Evolutionary conservation across 2,113 vertebrate species (phyloP).

Genomic region (Cinclus cinclus): DNA sequence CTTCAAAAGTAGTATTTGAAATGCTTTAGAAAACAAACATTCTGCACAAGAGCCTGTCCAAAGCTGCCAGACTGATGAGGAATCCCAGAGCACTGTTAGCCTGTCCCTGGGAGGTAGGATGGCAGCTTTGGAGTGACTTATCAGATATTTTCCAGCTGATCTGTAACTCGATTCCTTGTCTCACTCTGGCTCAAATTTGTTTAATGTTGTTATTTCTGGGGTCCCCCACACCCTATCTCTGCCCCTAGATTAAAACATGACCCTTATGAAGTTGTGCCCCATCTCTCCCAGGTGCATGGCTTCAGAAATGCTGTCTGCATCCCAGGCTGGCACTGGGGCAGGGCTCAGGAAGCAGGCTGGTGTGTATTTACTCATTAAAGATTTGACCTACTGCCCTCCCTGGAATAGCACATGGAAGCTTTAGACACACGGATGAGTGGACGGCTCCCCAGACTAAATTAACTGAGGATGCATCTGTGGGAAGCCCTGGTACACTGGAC

Average conservation of each 20-base stretch:
- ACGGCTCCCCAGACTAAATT: constrained; percentile 18
- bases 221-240: rapidly evolving
- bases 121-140: background rate
- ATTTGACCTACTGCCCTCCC: background rate
- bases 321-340: background rate
- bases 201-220: background rate
- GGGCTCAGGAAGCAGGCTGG: rapidly evolving
- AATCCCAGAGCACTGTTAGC: background rate
- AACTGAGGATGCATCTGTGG: constrained; percentile 2
- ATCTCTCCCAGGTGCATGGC: background rate
- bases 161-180: background rate
- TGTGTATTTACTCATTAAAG: background rate
- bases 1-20: background rate
- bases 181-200: background rate
- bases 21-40: background rate
- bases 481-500: background rate
- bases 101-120: background rate
- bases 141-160: background rate
- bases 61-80: background rate
- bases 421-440: background rate
- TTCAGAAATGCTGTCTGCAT: background rate
- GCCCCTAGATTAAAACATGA: background rate
- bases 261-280: background rate
- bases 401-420: background rate
- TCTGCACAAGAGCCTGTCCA: background rate